Evolutionary conservation across 2,888 invertebrate species (phyloP), one percentile per base, ranked within the genome.

Genomic region (Acanthoscelides obtectus): DNA sequence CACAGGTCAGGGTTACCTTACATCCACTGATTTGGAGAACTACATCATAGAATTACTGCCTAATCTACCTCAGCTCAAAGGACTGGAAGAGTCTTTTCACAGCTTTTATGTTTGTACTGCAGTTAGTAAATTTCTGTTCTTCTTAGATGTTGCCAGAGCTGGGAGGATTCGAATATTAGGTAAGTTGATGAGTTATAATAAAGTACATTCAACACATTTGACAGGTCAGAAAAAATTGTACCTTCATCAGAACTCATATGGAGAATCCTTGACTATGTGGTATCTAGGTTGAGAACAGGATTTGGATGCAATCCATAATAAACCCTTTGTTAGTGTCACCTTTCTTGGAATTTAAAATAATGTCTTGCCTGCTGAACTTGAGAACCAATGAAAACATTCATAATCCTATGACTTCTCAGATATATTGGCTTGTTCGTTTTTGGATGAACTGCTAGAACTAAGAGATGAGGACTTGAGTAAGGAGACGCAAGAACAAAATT

Each of bases 31-130:
- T 83, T 87, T 99, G 79, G 98, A 98, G 84, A 96, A 94, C 84
- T 99, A 98, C 83, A 97, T 98, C 78, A 89, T 93, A 20, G 98
- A 98, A 82, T 87, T 98, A 71, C 94, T 98, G 70, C 98, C 98
- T 0, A 96, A 97, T 0, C 86, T 98, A 64, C 93, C 95, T 0
- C 97, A 97, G 71, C 86, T 98, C 2, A 94, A 96, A 83, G 95
- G 96, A 0, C 86, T 98, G 70, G 96, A 97, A 84, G 93, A 94
- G 63, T 96, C 97, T 0, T 98, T 98, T 86, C 95, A 96, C 80
- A 95, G 94, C 17, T 98, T 98, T 87, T 99, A 98, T 84, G 94
- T 97, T 21, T 98, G 98, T 83, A 97, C 98, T 0, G 98, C 97
- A 1, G 97, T 97, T 0, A 89, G 98, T 78, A 97, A 98, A 84